Conservation (phyloP, 2,113 vertebrate species). For the Callaeas wilsoni region DNA sequence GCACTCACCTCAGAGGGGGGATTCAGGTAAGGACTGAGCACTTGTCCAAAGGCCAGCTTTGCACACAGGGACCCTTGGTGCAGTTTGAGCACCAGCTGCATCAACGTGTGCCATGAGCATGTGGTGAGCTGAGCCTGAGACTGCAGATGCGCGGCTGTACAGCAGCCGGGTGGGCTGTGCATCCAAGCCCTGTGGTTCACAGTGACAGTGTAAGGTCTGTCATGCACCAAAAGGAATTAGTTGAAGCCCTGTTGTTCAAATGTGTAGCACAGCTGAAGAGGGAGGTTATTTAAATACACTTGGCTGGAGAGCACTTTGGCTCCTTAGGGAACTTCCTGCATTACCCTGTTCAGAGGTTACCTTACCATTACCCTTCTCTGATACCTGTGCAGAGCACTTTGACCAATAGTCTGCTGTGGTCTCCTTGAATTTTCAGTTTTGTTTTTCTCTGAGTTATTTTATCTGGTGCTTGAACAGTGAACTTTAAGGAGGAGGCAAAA, state of each 20-base stretch:
- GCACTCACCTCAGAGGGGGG: background rate
- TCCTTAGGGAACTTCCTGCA: background rate
- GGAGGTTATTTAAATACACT: background rate
- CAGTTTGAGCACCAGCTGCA: background rate
- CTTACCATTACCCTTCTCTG: no score
- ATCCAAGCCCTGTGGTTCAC: background rate
- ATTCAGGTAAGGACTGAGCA: accelerated
- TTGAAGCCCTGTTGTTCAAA: background rate
- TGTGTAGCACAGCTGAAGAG: background rate
- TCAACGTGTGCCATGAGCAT: background rate
- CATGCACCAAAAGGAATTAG: background rate
- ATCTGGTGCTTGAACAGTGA: background rate
- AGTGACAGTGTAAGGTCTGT: background rate
- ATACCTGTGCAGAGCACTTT: background rate
- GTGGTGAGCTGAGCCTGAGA: background rate
- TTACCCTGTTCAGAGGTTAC: background rate
- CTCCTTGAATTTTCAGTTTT: background rate
- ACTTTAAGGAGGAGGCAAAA: background rate
- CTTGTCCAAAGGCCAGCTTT: background rate
- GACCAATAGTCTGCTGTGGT: background rate
- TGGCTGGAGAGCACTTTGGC: background rate
- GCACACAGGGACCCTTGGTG: background rate
- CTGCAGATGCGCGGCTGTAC: accelerated
- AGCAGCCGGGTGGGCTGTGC: background rate
- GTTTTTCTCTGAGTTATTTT: background rate